phyloP scores from a whole-genome alignment of 1,140 invertebrate species.

The Zaprionus ghesquierei region DNA sequence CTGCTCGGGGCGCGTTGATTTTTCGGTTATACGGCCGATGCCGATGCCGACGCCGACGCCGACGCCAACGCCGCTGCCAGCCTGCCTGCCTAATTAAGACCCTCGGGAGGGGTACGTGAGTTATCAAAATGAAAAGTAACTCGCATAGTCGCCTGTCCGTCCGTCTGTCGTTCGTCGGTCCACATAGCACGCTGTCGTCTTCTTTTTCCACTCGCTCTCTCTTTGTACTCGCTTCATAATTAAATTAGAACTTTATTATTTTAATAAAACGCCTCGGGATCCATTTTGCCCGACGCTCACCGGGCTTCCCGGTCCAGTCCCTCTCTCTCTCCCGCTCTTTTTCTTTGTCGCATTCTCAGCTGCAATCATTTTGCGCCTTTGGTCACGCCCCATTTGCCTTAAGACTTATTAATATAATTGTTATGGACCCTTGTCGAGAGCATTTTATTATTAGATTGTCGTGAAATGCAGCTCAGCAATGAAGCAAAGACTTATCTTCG shows the following conservation, averaged over 20 bases:
- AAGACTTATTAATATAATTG: conserved; percentile 53
- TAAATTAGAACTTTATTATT: conserved; percentile 81
- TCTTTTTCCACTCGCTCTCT: conserved; percentile 3
- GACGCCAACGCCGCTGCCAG: background rate
- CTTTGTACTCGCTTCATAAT: conserved; percentile 58
- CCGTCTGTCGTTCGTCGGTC: too few relatives aligned
- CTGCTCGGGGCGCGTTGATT: conserved; percentile 67
- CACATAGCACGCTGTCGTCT: background rate
- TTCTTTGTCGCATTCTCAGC: conserved; percentile 30
- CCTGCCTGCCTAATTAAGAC: conserved; percentile 65
- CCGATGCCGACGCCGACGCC: conserved; percentile 28
- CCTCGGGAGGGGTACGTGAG: conserved; percentile 68
- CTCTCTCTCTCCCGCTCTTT: background rate
- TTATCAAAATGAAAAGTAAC: conserved; percentile 80
- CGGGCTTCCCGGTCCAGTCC: background rate
- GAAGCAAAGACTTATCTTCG: background rate
- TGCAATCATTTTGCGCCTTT: conserved; percentile 38
- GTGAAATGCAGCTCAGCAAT: conserved; percentile 8
- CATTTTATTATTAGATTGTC: conserved; percentile 26
- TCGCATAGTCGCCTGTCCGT: conserved; percentile 45
- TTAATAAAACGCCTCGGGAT: conserved; percentile 71
- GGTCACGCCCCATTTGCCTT: conserved; percentile 41
- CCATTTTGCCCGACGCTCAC: conserved; percentile 37
- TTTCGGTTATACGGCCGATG: conserved; percentile 77
- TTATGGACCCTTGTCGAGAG: conserved; percentile 25